These are phyloP conservation scores for Malurus leucopterus DNA, from an alignment of 2,797 vertebrate genomes.

Conservation along the genomic window DNA sequence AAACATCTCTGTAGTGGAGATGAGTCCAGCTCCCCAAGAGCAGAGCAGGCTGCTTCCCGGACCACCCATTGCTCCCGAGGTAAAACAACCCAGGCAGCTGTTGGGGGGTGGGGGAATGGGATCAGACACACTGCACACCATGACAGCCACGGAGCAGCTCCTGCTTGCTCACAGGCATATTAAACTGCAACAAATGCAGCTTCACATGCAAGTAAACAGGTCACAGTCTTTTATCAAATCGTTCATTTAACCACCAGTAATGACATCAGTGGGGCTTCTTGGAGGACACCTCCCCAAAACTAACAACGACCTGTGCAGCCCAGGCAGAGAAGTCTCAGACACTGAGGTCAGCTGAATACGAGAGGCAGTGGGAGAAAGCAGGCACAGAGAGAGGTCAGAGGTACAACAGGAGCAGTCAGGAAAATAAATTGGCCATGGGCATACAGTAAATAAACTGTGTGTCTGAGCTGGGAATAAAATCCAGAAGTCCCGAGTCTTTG, in stretches of 20 bases:
- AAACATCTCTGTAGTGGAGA: constrained; percentile 53
- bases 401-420: neutral
- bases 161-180: neutral
- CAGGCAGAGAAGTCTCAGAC: neutral
- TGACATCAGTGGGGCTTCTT: neutral
- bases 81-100: constrained; percentile 29
- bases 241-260: neutral
- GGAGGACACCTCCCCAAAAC: neutral
- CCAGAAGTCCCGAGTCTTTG: neutral
- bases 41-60: constrained; percentile 39
- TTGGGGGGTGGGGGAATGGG: neutral
- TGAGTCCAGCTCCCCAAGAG: constrained; percentile 62
- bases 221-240: neutral
- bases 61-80: constrained; percentile 66
- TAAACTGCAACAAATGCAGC: neutral
- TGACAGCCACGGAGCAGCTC: neutral
- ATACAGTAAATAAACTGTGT: neutral
- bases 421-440: neutral
- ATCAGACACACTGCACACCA: constrained; percentile 1
- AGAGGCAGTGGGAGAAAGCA: neutral
- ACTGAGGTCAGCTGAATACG: neutral
- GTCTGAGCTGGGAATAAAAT: neutral
- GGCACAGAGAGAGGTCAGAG: neutral
- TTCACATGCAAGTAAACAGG: neutral
- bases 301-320: neutral